A percentile compares a stretch with the other conserved stretches of the same genome.
Evolutionary conservation across 2,113 vertebrate species (phyloP).

Genomic region (Eulemur macaco): DNA sequence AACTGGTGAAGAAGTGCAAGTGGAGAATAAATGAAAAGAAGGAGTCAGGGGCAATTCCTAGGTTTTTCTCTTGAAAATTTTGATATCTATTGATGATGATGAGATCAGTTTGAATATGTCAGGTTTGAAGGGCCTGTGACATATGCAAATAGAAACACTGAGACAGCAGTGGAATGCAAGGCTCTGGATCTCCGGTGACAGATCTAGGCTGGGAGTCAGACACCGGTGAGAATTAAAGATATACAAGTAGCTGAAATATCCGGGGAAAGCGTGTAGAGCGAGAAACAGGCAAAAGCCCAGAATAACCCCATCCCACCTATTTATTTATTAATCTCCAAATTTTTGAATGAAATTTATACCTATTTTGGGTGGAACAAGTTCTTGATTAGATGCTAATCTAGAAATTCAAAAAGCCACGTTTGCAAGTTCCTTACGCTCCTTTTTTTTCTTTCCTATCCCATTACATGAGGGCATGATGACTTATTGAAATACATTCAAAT

Average conservation of each 20-base stretch:
- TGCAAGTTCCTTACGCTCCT: background rate
- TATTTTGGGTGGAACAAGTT: background rate
- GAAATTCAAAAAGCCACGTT: background rate
- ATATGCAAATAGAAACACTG: background rate
- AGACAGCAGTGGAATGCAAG: background rate
- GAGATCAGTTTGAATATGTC: background rate
- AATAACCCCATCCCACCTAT: background rate
- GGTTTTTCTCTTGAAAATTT: background rate
- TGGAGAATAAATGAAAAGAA: background rate
- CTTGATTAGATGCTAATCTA: background rate
- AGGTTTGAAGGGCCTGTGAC: background rate
- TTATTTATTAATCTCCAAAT: background rate
- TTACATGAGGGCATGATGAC: background rate
- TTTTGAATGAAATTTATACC: background rate
- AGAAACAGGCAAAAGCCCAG: background rate
- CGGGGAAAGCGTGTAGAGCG: background rate
- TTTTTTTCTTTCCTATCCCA: background rate
- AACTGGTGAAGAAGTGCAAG: background rate
- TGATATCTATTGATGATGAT: background rate
- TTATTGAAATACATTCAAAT: background rate
- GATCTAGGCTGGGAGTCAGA: background rate
- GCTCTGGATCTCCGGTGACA: background rate
- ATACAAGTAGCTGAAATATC: background rate
- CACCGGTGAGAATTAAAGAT: background rate
- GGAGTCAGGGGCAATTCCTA: background rate